Percentiles rank a stretch among this genome's conserved stretches.
Conservation (phyloP, 30 jellyfish, hydroid and myxozoan genomes). For the Turritopsis dohrnii region DNA sequence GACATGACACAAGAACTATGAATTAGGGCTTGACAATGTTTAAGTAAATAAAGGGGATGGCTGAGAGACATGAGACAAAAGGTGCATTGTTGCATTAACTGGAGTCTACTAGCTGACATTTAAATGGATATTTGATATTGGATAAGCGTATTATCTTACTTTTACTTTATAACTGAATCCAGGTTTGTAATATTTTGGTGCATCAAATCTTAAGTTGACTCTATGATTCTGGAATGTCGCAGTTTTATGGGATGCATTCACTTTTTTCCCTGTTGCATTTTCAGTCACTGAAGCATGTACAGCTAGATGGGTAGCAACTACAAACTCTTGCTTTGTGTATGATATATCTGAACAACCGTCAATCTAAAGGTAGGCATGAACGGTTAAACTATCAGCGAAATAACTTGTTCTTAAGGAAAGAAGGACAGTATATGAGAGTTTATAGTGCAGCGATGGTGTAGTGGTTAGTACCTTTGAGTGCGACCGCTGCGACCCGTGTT, state of each 20-base stretch:
- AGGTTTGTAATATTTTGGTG: slow-evolving; percentile 20
- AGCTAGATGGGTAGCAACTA: background rate
- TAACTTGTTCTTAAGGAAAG: background rate
- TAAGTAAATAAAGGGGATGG: background rate
- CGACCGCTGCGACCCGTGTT: too few species aligned
- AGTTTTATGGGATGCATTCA: slow-evolving; percentile 22
- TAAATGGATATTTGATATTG: background rate
- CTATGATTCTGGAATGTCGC: background rate
- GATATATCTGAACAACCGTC: slow-evolving; percentile 42
- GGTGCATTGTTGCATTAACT: background rate
- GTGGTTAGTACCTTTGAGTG: too few species aligned
- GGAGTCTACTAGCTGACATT: background rate
- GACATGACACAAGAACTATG: background rate
- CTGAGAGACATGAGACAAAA: too few species aligned
- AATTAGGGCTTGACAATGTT: background rate
- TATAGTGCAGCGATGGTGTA: background rate
- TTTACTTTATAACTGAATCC: slow-evolving; percentile 4
- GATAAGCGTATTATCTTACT: background rate
- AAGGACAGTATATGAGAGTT: background rate
- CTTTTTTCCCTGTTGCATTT: slow-evolving; percentile 51
- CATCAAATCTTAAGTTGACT: background rate
- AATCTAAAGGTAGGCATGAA: slow-evolving; percentile 21
- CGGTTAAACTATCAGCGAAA: background rate
- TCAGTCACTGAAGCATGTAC: slow-evolving; percentile 60
- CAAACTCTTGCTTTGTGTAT: background rate